These are phyloP conservation scores for Isaurus tuberculatus DNA, from an alignment of 92 coral and sea anemone species.

Conservation along the genomic window DNA sequence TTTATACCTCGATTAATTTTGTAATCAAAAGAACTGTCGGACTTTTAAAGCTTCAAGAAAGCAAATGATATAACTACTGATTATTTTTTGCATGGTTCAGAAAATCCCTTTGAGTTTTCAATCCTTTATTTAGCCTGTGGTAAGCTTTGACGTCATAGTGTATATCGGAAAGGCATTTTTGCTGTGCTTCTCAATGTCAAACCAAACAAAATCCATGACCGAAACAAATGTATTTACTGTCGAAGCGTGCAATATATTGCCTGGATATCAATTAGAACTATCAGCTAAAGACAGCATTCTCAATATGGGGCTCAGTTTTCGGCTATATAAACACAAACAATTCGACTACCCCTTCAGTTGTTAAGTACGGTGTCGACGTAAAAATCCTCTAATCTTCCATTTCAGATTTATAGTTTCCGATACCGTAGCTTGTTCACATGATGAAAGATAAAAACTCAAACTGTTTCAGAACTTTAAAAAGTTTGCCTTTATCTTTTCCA, in stretches of 20 bases:
- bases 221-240: conserved; percentile 7
- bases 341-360: not conserved
- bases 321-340: conserved; percentile 6
- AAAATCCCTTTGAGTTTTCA: not conserved
- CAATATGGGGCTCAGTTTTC: conserved; percentile 1
- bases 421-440: not conserved
- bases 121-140: not conserved
- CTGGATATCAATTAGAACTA: conserved; percentile 35
- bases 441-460: not conserved
- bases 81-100: not conserved
- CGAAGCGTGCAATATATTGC: conserved; percentile 20
- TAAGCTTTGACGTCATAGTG: conserved; percentile 16
- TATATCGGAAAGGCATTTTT: not conserved
- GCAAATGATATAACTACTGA: not conserved
- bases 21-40: not conserved
- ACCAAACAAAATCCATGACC: not conserved
- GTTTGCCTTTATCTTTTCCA: not conserved
- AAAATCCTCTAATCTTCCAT: not conserved
- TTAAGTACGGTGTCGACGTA: not conserved
- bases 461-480: not conserved
- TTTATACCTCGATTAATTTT: not conserved
- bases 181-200: not conserved
- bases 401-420: not conserved
- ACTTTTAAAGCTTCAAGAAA: not conserved
- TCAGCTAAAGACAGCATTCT: not conserved